Conservation (phyloP, 2,888 invertebrate species). For the Eucriotettix oculatus region DNA sequence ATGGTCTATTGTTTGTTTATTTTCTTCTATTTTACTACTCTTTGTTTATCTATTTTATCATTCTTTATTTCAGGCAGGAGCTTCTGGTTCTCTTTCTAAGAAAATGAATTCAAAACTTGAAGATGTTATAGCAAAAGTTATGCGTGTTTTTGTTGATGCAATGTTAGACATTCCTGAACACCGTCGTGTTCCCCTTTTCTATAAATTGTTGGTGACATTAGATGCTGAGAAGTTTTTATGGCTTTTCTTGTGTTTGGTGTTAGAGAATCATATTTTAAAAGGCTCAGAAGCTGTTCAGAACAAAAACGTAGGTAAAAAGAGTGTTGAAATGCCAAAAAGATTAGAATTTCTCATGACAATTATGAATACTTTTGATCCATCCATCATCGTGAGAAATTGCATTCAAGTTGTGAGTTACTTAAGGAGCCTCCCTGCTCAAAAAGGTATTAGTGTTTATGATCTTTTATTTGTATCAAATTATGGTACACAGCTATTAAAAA, state of each 20-base stretch:
- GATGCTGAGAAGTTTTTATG: constrained; percentile 46
- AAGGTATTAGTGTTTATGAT: constrained; percentile 11
- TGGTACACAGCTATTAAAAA: too few relatives aligned
- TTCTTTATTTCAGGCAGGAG: constrained; percentile 1
- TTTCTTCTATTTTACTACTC: background rate
- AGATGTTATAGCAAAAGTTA: constrained; percentile 34
- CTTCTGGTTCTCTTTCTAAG: background rate
- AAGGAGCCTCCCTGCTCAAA: constrained; percentile 44
- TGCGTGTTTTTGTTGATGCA: constrained; percentile 82
- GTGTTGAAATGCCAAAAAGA: constrained; percentile 6
- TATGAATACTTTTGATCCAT: constrained; percentile 45
- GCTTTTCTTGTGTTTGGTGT: constrained; percentile 50
- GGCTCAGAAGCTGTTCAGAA: constrained; percentile 27
- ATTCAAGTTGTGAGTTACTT: constrained; percentile 49
- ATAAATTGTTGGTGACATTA: constrained; percentile 59
- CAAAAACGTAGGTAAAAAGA: constrained; percentile 35
- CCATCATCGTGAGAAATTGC: constrained; percentile 43
- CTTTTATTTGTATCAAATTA: background rate
- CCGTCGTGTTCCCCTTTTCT: constrained; percentile 63
- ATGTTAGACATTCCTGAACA: constrained; percentile 88
- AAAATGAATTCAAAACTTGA: background rate
- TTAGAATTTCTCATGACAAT: constrained; percentile 38
- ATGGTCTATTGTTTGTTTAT: too few relatives aligned
- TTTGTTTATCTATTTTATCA: background rate
- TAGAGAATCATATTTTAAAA: constrained; percentile 49